Evolutionary conservation across 2,113 vertebrate genomes (phyloP), one percentile per base, ranked within the genome.

Genomic region (Eretmochelys imbricata): DNA sequence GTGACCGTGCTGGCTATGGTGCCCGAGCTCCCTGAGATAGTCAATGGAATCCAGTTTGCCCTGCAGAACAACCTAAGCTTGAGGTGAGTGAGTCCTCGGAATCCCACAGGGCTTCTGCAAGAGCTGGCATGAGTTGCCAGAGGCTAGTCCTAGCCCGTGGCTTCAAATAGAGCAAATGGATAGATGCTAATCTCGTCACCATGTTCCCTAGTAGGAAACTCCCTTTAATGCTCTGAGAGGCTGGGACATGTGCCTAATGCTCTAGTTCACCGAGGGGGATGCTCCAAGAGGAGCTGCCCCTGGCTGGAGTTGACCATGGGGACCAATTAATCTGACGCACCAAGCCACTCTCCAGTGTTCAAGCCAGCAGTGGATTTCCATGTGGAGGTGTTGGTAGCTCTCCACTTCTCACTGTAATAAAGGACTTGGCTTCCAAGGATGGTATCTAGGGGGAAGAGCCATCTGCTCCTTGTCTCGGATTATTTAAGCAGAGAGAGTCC

Each of bases 1-100:
- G 99, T 99, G 89, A 99, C 99, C 0, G 96, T 99, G 84, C 94
- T 99, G 95, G 99, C 99, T 0, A 98, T 99, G 99, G 98, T 99
- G 80, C 99, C 99, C 0, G 99, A 99, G 96, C 98, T 99, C 57
- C 99, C 99, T 0, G 99, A 99, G 97, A 98, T 99, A 0, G 98
- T 99, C 91, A 99, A 99, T 0, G 99, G 99, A 69, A 98, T 99
- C 97, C 99, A 99, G 97, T 99, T 99, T 27, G 99, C 99, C 5
- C 94, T 99, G 93, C 99, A 99, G 96, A 99, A 99, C 96, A 99
- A 99, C 78, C 98, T 99, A 57, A 99, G 99, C 90, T 90, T 99
- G 89, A 99, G 99, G 99, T 99, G 92, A 55, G 95, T 4, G 1
- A 10, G 10, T 25, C 42, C 14, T 0, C 17, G 6, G 27, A 5